A percentile compares a stretch with the other conserved stretches of the same genome.
Conservation (phyloP, 2,113 vertebrate genomes). For the Coracopsis vasa region DNA sequence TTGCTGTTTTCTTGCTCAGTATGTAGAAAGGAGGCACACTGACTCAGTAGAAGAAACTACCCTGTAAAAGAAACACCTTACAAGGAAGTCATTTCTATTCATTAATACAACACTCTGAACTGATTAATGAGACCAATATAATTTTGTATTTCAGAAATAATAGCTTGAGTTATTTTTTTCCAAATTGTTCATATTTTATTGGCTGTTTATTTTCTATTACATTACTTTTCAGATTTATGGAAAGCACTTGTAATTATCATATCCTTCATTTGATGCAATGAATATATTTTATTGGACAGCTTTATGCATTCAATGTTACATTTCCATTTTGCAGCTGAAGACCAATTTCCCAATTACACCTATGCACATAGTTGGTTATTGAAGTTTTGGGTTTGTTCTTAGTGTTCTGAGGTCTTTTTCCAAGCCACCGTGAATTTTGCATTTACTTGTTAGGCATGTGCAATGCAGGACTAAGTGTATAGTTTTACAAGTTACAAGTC, state of each 20-base stretch:
- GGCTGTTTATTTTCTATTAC: constrained; percentile 37
- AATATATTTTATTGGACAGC: constrained; percentile 19
- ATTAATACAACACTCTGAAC: not conserved
- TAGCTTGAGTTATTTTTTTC: constrained; percentile 16
- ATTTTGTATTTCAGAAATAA: constrained; percentile 50
- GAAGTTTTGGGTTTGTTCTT: not conserved
- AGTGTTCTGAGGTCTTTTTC: not conserved
- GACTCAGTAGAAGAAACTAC: not conserved
- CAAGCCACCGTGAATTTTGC: not conserved
- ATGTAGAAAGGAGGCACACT: not conserved
- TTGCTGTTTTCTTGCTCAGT: not conserved
- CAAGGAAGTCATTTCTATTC: not conserved
- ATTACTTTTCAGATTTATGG: constrained; percentile 30
- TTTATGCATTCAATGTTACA: not conserved
- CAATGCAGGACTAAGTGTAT: not conserved
- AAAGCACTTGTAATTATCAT: constrained; percentile 12
- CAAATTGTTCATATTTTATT: constrained; percentile 38
- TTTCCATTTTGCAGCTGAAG: not conserved
- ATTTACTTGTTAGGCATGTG: not conserved
- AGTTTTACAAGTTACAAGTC: not conserved
- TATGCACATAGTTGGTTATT: not conserved
- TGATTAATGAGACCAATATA: constrained; percentile 54
- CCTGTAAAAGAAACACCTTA: not conserved
- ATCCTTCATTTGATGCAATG: not conserved
- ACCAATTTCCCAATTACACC: not conserved